Evolutionary conservation across 2,888 invertebrate genomes (phyloP).

Genomic region (Tethea ocularis): DNA sequence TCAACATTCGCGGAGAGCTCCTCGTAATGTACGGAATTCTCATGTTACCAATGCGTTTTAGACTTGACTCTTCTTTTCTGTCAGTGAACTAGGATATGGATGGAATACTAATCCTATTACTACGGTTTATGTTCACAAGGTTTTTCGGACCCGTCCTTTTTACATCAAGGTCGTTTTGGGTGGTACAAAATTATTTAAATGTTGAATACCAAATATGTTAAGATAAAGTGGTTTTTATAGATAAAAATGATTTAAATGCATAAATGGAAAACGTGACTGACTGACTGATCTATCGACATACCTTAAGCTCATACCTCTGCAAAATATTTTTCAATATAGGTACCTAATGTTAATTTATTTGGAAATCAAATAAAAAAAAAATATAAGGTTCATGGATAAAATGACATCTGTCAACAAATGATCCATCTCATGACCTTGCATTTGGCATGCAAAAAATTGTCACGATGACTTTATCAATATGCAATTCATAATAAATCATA

Average conservation of each 20-base stretch:
- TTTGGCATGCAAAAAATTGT: constrained; percentile 6
- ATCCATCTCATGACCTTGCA: constrained; percentile 8
- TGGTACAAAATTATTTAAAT: no score
- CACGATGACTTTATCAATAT: background rate
- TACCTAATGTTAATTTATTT: no score
- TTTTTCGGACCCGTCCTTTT: background rate
- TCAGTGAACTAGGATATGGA: background rate
- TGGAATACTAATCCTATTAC: constrained; percentile 6
- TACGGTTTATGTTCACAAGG: background rate
- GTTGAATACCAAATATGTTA: no score
- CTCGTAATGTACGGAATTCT: background rate
- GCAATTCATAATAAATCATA: background rate
- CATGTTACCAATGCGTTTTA: background rate
- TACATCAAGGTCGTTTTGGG: background rate
- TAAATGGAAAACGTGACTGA: no score
- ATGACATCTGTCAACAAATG: background rate
- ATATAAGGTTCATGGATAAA: background rate
- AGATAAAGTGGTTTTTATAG: no score
- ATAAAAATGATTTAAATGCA: no score
- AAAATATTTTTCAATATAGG: no score
- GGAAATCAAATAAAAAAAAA: background rate
- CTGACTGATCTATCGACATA: no score
- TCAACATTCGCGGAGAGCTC: no score
- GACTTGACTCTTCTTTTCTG: background rate
- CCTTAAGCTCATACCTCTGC: no score